These are phyloP conservation scores for Sitta carolinensis DNA, from an alignment of 2,797 vertebrate species.

Conservation along the genomic window DNA sequence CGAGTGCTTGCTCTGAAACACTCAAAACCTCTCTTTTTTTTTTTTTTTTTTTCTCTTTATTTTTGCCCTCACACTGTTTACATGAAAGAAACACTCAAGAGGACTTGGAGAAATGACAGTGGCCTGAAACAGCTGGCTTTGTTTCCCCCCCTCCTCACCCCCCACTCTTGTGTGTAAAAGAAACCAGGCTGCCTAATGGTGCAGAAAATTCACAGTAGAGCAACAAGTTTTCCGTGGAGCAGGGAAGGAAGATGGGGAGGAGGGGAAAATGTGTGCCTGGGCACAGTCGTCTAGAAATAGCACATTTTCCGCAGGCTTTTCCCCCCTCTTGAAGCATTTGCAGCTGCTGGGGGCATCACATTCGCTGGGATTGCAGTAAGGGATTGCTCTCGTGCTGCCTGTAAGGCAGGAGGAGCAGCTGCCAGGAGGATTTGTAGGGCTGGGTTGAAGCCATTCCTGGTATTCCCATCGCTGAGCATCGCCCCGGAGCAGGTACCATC, in stretches of 20 bases:
- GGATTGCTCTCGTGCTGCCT: background rate
- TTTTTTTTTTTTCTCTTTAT: background rate
- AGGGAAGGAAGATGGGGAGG: background rate
- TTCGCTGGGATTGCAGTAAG: background rate
- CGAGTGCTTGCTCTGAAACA: background rate
- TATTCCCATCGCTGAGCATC: rapidly evolving
- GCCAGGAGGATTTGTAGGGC: background rate
- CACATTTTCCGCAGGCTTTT: conserved; percentile 28
- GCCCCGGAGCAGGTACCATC: background rate
- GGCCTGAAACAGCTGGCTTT: background rate
- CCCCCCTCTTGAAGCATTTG: background rate
- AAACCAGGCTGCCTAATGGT: conserved; percentile 26
- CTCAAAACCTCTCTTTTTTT: background rate
- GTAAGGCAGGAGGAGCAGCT: background rate
- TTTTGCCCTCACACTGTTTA: background rate
- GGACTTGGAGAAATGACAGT: background rate
- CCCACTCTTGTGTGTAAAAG: background rate
- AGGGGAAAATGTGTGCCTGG: background rate
- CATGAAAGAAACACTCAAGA: background rate
- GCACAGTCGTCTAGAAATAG: background rate
- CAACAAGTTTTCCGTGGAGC: background rate
- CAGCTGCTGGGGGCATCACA: conserved; percentile 29
- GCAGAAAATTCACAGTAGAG: conserved; percentile 29
- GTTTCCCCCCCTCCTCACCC: background rate
- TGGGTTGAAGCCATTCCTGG: background rate